These are phyloP conservation scores for Lagocephalus sceleratus DNA, from an alignment of 2,797 vertebrate species.

Conservation along the genomic window DNA sequence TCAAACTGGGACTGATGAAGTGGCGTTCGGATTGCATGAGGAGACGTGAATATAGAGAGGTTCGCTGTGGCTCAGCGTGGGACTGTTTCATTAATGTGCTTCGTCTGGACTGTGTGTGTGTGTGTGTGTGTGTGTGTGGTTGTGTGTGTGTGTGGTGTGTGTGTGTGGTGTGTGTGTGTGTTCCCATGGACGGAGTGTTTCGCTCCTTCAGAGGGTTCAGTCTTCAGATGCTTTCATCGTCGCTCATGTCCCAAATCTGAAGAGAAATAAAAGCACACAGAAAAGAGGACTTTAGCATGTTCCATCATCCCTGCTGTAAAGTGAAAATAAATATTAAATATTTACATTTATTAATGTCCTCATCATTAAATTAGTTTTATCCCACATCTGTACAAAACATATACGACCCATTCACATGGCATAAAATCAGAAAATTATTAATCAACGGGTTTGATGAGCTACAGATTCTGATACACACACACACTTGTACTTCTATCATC, in stretches of 20 bases:
- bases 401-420: neutral
- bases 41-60: too few relatives aligned
- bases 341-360: too few relatives aligned
- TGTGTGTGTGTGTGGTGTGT: too few relatives aligned
- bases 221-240: conserved; percentile 91
- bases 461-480: neutral
- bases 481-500: too few relatives aligned
- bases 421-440: neutral
- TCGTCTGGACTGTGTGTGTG: neutral
- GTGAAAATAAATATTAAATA: too few relatives aligned
- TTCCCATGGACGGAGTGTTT: conserved; percentile 1
- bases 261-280: conserved; percentile 18
- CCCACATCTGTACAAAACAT: too few relatives aligned
- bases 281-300: neutral
- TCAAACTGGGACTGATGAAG: too few relatives aligned
- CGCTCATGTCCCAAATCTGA: conserved; percentile 99
- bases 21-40: too few relatives aligned
- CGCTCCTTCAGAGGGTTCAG: neutral
- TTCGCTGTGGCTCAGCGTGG: too few relatives aligned
- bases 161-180: too few relatives aligned
- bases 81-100: neutral
- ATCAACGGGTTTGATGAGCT: conserved; percentile 32
- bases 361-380: too few relatives aligned
- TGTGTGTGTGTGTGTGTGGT: neutral
- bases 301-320: too few relatives aligned